A percentile compares a stretch with the other conserved stretches of the same genome.
These are phyloP conservation scores for Heliconius ismenius DNA, from an alignment of 2,888 invertebrate species.

Conservation along the genomic window DNA sequence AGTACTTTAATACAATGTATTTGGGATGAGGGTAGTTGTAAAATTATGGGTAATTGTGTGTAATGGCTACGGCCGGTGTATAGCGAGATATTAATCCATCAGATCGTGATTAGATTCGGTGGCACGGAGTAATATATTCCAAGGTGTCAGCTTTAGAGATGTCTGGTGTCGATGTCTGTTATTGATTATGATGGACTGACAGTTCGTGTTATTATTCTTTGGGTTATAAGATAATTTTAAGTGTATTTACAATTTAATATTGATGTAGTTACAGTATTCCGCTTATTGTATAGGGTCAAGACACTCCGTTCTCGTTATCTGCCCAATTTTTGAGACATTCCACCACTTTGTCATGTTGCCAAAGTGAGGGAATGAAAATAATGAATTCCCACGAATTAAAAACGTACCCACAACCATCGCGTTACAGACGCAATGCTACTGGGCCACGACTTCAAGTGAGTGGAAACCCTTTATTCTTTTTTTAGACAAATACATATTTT, in stretches of 20 bases:
- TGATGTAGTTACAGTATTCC: background rate
- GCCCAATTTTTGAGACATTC: no score
- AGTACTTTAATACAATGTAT: slow-evolving; percentile 40
- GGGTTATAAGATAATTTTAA: background rate
- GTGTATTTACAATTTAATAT: background rate
- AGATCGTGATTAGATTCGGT: slow-evolving; percentile 80
- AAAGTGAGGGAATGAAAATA: no score
- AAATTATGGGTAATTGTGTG: slow-evolving; percentile 52
- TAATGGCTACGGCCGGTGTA: slow-evolving; percentile 66
- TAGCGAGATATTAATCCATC: slow-evolving; percentile 78
- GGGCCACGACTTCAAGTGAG: no score
- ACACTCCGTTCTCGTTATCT: no score
- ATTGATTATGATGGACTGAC: background rate
- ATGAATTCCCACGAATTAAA: no score
- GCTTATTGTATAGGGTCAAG: background rate
- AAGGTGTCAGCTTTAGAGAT: slow-evolving; percentile 65
- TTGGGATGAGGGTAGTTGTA: slow-evolving; percentile 47
- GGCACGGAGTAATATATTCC: slow-evolving; percentile 77
- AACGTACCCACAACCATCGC: no score
- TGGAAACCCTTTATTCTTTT: no score
- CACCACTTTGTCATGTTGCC: no score
- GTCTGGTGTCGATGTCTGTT: slow-evolving; percentile 39
- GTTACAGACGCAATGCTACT: no score
- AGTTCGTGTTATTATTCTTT: background rate
- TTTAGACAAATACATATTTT: no score